A percentile compares a stretch with the other conserved stretches of the same genome.
These are phyloP conservation scores for Papilio elwesi DNA, from an alignment of 2,888 invertebrate species.

Conservation along the genomic window DNA sequence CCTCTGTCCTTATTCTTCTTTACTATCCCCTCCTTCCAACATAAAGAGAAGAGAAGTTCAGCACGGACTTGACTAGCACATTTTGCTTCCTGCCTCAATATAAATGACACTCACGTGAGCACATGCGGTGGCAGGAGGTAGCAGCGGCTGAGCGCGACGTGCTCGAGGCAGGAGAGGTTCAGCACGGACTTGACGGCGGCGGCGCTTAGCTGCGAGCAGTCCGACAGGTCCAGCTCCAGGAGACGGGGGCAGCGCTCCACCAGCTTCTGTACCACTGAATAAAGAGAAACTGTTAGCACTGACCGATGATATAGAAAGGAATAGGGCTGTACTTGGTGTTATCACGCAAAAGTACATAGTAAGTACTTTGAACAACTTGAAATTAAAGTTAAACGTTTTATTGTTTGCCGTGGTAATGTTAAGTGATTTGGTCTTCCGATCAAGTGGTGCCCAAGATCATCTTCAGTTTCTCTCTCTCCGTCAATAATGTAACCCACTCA, in stretches of 20 bases:
- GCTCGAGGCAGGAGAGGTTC: slow-evolving; percentile 86
- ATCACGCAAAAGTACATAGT: no score
- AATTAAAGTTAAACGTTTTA: no score
- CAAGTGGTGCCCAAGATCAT: not conserved
- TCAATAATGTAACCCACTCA: slow-evolving; percentile 70
- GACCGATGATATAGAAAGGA: no score
- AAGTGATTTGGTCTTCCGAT: no score
- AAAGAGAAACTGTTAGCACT: not conserved
- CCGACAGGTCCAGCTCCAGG: slow-evolving; percentile 94
- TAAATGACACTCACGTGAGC: slow-evolving; percentile 87
- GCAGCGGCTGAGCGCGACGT: slow-evolving; percentile 90
- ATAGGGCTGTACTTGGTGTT: no score
- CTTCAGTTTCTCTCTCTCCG: slow-evolving; percentile 53
- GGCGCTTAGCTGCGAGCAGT: slow-evolving; percentile 89
- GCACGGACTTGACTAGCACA: no score
- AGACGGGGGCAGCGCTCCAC: slow-evolving; percentile 88
- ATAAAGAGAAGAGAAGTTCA: no score
- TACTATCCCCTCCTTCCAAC: no score
- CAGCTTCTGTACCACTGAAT: slow-evolving; percentile 88
- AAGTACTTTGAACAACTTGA: no score
- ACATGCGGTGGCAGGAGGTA: slow-evolving; percentile 90
- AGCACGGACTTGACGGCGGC: slow-evolving; percentile 60
- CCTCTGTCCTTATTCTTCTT: no score
- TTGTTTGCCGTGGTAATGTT: no score
- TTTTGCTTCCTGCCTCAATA: no score